phyloP scores from a whole-genome alignment of 2,888 invertebrate species.

The Nemotelus nigrinus region DNA sequence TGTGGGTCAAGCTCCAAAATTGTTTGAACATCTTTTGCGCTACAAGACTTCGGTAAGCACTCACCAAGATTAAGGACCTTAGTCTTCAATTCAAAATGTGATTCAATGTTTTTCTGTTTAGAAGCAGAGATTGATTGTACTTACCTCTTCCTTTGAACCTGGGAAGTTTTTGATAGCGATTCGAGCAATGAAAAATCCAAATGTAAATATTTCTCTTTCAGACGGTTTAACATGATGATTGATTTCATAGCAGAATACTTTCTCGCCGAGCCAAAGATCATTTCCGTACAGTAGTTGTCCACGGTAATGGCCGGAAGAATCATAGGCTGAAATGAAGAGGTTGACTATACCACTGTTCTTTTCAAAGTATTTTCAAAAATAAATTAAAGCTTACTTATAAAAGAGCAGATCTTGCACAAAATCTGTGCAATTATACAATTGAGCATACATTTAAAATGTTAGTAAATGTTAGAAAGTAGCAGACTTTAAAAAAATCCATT shows the following conservation, averaged over 20 bases:
- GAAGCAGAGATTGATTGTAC: not conserved
- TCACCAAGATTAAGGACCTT: slow-evolving; percentile 77
- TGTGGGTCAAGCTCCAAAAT: slow-evolving; percentile 63
- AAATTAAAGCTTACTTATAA: too few species aligned
- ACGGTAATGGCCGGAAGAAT: slow-evolving; percentile 82
- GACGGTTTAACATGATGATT: slow-evolving; percentile 54
- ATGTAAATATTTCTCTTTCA: slow-evolving; percentile 59
- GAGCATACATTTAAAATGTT: too few species aligned
- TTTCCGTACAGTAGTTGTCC: slow-evolving; percentile 82
- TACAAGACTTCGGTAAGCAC: slow-evolving; percentile 78
- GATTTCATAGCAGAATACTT: slow-evolving; percentile 73
- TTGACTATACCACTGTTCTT: not conserved
- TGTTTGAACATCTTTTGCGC: slow-evolving; percentile 66
- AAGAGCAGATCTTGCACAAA: too few species aligned
- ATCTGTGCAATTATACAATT: too few species aligned
- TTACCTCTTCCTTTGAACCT: not conserved
- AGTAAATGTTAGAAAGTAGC: too few species aligned
- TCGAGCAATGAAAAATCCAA: slow-evolving; percentile 61
- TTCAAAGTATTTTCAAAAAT: not conserved
- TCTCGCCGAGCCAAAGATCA: slow-evolving; percentile 84
- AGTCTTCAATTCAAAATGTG: slow-evolving; percentile 65
- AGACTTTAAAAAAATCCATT: too few species aligned
- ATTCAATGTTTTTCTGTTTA: too few species aligned
- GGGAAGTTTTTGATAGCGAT: slow-evolving; percentile 49
- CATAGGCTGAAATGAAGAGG: slow-evolving; percentile 70